A percentile compares a stretch with the other conserved stretches of the same genome.
Evolutionary conservation across 2,113 vertebrate genomes (phyloP).

Genomic region (Planiliza haematocheilus): DNA sequence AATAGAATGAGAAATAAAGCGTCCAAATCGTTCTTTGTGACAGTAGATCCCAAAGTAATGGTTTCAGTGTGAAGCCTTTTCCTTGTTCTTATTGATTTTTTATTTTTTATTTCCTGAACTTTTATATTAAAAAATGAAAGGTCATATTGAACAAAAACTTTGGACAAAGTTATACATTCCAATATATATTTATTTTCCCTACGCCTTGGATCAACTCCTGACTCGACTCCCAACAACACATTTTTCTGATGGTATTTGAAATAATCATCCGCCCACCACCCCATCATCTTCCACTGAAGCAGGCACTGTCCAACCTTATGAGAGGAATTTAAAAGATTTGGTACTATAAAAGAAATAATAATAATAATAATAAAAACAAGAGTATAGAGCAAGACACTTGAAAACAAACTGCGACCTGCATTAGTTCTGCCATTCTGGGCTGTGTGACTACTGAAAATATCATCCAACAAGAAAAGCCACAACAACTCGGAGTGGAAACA

Average conservation of each 20-base stretch:
- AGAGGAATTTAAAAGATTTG: constrained; percentile 34
- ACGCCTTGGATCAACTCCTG: too few species aligned
- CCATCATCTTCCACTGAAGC: not conserved
- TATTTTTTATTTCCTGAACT: too few species aligned
- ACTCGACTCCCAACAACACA: not conserved
- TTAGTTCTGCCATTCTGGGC: not conserved
- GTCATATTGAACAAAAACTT: too few species aligned
- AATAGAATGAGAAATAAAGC: too few species aligned
- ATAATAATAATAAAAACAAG: too few species aligned
- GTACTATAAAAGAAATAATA: constrained; percentile 33
- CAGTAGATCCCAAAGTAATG: too few species aligned
- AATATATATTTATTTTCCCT: too few species aligned
- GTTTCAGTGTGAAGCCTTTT: too few species aligned
- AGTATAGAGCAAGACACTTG: constrained; percentile 25
- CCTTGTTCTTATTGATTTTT: too few species aligned
- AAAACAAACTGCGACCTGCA: constrained; percentile 41
- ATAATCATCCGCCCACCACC: not conserved
- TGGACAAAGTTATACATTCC: too few species aligned
- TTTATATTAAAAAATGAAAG: too few species aligned
- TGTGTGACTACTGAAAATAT: constrained; percentile 34
- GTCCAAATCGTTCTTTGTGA: too few species aligned
- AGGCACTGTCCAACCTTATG: not conserved
- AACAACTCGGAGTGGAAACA: constrained; percentile 65
- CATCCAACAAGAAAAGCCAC: constrained; percentile 25
- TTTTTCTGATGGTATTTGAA: constrained; percentile 20